Base-by-base conservation (phyloP, 2,888 invertebrate species). In the Exocentrus adspersus region DNA sequence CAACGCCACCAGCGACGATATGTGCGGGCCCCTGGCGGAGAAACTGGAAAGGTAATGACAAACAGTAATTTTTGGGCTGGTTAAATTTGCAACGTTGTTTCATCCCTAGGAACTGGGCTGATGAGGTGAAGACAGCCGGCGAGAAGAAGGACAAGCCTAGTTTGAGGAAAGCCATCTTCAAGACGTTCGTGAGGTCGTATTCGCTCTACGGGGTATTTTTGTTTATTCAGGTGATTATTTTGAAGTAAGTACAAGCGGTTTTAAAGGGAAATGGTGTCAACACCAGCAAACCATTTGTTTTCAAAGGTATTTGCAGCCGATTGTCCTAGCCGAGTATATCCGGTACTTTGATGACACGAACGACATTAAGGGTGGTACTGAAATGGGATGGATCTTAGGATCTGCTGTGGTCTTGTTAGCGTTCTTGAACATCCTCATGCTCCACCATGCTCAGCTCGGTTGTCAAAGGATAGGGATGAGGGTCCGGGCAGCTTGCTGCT, bases 401-500 rank as follows among this genome's bases (percentile, higher is more conserved):
- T 85, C 86, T 19, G 83, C 83, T 6, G 86, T 92, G 74, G 87
- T 91, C 71, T 48, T 86, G 3, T 75, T 88, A 62, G 85, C 89
- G 45, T 81, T 89, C 62, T 28, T 85, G 1, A 87, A 86, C 51
- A 84, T 89, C 14, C 70, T 92, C 24, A 82, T 90, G 62, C 85
- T 88, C 72, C 94, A 94, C 79, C 91, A 90, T 72, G 71, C 84
- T 16, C 81, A 80, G 59, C 78, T 89, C 67, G 84, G 85, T 20
- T 85, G 86, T 75, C 83, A 85, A 70, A 86, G 89, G 70, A 85
- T 92, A 42, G 94, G 94, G 51, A 92, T 93, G 92, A 84, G 90
- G 77, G 85, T 92, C 60, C 83, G 94, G 72, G 86, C 93, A 57
- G 92, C 93, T 0, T 87, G 90, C 73, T 92, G 92, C 76, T 91